A percentile compares a stretch with the other conserved stretches of the same genome.
Evolutionary conservation across 2,797 vertebrate species (phyloP).

Genomic region (Ceyx erithaca): DNA sequence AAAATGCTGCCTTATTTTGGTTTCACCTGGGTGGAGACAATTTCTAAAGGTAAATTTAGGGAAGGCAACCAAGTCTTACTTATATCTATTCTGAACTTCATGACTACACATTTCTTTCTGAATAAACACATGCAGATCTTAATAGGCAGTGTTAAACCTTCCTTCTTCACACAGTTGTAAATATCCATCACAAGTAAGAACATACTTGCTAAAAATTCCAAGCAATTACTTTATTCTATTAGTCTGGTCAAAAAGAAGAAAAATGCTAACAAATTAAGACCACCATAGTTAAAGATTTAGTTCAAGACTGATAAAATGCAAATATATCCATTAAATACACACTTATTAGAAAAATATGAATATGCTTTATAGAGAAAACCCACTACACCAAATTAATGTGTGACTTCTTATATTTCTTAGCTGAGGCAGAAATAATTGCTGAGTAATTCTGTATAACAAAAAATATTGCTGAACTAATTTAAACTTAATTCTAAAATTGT

Average conservation of each 20-base stretch:
- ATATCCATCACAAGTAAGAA: neutral
- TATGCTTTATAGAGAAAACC: neutral
- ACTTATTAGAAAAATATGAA: neutral
- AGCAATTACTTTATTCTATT: neutral
- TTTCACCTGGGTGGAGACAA: neutral
- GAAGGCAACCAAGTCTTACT: neutral
- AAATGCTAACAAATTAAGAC: neutral
- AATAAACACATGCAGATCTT: neutral
- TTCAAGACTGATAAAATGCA: neutral
- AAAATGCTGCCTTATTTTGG: neutral
- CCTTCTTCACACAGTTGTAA: neutral
- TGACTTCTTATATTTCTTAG: neutral
- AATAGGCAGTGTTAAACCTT: neutral
- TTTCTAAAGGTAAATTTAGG: neutral
- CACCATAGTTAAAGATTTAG: neutral
- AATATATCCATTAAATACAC: neutral
- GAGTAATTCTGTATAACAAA: neutral
- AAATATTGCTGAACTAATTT: neutral
- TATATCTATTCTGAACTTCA: neutral
- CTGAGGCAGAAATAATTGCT: constrained; percentile 40
- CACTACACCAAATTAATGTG: neutral
- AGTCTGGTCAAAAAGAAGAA: neutral
- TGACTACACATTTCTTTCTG: neutral
- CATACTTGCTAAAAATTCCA: neutral
- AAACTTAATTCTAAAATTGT: neutral